Percentiles rank a stretch among this genome's conserved stretches.
These are phyloP conservation scores for Tyria jacobaeae DNA, from an alignment of 2,888 invertebrate genomes.

Conservation along the genomic window DNA sequence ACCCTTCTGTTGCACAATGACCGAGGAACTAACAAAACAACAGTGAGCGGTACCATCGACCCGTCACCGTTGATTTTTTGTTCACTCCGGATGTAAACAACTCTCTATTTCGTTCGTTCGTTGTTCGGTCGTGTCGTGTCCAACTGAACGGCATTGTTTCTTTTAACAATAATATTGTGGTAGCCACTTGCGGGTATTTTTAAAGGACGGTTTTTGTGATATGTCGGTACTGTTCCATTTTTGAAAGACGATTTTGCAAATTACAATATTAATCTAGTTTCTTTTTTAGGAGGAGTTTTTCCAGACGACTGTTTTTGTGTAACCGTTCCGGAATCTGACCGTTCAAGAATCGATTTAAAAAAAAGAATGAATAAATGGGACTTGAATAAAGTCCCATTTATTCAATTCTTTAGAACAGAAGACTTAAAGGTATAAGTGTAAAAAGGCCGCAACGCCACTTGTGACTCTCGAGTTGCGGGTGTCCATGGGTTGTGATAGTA, in stretches of 20 bases:
- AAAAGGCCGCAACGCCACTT: too few species aligned
- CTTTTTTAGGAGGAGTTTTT: too few species aligned
- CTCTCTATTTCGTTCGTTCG: slow-evolving; percentile 69
- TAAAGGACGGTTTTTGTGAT: slow-evolving; percentile 14
- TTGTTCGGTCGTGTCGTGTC: slow-evolving; percentile 34
- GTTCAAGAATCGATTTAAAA: too few species aligned
- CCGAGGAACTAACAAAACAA: slow-evolving; percentile 5
- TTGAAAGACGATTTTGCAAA: slow-evolving; percentile 9
- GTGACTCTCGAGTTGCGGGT: too few species aligned
- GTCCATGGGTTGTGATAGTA: too few species aligned
- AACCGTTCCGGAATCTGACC: too few species aligned
- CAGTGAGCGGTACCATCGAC: slow-evolving; percentile 34
- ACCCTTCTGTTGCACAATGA: slow-evolving; percentile 37
- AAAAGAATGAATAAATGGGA: too few species aligned
- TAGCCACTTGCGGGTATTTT: slow-evolving; percentile 4
- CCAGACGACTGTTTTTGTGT: too few species aligned
- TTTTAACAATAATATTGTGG: slow-evolving; percentile 18
- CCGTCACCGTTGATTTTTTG: slow-evolving; percentile 53
- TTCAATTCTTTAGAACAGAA: too few species aligned
- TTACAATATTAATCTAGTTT: slow-evolving; percentile 5
- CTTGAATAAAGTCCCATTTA: too few species aligned
- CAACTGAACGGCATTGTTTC: slow-evolving; percentile 37
- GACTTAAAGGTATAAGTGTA: too few species aligned
- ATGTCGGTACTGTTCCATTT: slow-evolving; percentile 8
- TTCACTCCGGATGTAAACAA: slow-evolving; percentile 69